These are phyloP conservation scores for Coelogynopora nodosa DNA, from an alignment of 2,888 invertebrate genomes.

Conservation along the genomic window DNA sequence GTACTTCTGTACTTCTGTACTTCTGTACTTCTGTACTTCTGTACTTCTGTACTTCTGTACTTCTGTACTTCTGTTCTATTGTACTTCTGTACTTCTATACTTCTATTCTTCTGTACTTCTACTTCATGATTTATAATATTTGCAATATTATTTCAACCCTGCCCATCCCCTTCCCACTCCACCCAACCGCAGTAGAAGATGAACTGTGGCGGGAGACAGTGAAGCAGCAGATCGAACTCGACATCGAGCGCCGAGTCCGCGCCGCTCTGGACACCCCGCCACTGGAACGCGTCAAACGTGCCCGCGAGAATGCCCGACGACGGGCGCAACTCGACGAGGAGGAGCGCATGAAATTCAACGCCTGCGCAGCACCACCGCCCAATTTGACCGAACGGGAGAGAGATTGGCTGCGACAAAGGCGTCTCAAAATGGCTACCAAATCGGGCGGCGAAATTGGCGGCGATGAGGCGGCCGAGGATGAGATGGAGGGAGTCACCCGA, in stretches of 20 bases:
- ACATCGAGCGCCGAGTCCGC: constrained; percentile 56
- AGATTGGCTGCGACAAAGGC: background rate
- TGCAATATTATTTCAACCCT: too few species aligned
- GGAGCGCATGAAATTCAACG: background rate
- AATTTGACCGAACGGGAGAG: background rate
- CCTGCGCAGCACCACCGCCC: background rate
- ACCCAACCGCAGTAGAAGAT: constrained; percentile 50
- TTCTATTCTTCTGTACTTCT: too few species aligned
- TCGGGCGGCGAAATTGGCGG: background rate
- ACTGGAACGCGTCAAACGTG: constrained; percentile 50
- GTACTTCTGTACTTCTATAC: too few species aligned
- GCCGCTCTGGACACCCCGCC: constrained; percentile 60
- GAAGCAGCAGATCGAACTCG: constrained; percentile 53
- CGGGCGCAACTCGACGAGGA: background rate
- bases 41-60: too few species aligned
- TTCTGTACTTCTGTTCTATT: too few species aligned
- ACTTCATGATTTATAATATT: too few species aligned
- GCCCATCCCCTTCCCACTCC: too few species aligned
- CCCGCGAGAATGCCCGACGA: constrained; percentile 16
- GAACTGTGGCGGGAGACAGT: constrained; percentile 40
- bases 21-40: too few species aligned
- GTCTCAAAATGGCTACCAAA: background rate
- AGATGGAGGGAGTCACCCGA: too few species aligned
- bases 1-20: too few species aligned
- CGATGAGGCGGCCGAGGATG: too few species aligned